phyloP scores from a whole-genome alignment of 2,797 vertebrate genomes.

The Cygnus olor region DNA sequence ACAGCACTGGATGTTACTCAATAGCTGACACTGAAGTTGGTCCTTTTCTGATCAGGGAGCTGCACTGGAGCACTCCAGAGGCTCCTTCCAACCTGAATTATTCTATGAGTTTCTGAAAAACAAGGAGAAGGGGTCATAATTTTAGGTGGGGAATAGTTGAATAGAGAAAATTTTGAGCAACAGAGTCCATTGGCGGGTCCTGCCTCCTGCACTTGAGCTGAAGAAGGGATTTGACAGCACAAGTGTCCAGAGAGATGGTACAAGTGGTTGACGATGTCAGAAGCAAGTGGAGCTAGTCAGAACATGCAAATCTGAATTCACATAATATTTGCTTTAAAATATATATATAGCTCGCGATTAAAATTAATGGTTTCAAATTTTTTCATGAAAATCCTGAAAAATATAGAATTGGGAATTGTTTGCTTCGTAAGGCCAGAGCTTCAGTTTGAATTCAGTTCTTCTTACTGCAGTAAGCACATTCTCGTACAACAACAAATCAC shows the following conservation, averaged over 20 bases:
- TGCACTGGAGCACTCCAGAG: neutral
- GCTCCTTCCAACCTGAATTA: neutral
- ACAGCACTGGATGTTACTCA: neutral
- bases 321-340: neutral
- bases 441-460: neutral
- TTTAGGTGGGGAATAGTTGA: neutral
- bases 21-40: neutral
- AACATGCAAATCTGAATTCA: neutral
- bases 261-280: neutral
- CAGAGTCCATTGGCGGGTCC: neutral
- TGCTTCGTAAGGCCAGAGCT: neutral
- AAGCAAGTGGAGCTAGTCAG: neutral
- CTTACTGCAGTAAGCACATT: neutral
- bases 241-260: neutral
- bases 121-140: accelerated
- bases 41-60: neutral
- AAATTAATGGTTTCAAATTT: neutral
- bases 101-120: neutral
- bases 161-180: neutral
- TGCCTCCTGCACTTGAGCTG: neutral
- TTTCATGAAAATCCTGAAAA: neutral
- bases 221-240: neutral
- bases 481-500: neutral
- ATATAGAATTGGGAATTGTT: accelerated
- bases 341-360: neutral